Conservation (phyloP, 2,888 invertebrate genomes). For the Heliconius charithonia region DNA sequence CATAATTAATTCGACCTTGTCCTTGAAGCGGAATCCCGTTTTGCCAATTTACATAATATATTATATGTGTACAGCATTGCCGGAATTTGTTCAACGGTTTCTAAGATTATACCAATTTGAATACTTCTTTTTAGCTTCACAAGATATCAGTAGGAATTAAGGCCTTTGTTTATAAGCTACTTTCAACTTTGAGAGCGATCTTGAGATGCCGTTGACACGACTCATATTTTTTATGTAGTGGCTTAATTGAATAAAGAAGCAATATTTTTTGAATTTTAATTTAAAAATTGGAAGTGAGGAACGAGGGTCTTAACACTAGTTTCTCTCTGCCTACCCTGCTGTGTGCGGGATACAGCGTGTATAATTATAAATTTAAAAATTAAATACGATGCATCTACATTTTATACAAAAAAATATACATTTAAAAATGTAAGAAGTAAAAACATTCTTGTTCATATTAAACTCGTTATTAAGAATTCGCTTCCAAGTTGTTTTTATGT, state of each 20-base stretch:
- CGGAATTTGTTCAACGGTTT: conserved; percentile 11
- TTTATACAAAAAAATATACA: neutral
- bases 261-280: no score
- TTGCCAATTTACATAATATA: conserved; percentile 4
- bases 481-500: neutral
- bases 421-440: neutral
- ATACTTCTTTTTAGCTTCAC: neutral
- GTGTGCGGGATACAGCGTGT: no score
- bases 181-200: no score
- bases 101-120: conserved; percentile 4
- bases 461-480: neutral
- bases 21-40: conserved; percentile 33
- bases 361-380: neutral
- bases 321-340: no score
- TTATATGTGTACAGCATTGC: neutral
- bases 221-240: no score
- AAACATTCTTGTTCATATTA: neutral
- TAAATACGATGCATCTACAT: neutral
- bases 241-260: no score
- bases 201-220: no score
- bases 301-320: no score
- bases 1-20: conserved; percentile 32
- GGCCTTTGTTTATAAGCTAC: neutral
- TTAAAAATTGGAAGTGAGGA: no score
- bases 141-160: neutral